Base-by-base conservation (phyloP, 2,888 invertebrate species). In the Cylloceria caligata region DNA sequence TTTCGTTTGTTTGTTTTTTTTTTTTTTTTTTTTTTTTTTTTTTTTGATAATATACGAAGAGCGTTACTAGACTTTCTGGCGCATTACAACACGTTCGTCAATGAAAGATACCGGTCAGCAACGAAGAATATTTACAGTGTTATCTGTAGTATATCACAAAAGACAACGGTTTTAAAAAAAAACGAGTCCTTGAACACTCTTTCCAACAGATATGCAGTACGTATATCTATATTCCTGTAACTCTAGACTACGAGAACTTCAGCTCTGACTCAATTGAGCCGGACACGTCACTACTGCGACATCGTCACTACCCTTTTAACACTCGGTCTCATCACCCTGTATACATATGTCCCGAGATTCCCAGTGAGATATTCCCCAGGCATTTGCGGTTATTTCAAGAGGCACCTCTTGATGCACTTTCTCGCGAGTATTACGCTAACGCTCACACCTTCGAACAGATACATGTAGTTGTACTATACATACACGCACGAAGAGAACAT, bases 351-450 rank as follows among this genome's bases (percentile, higher is more conserved):
- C 65, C 47, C 1, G 27, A 65, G 45, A 47, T 67, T 49, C 67
- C 11, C 42, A 24, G 45, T 24, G 45, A 65, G 42, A 65, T 65
- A 65, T 45, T 16, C 45, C 27, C 65, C 57, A 45, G 45, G 27
- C 45, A 27, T 65, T 65, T 65, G 45, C 42, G 16, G 45, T 65
- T 65, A 45, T 65, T 65, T 27, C 65, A 65, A 42, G 24, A 65
- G 65, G n/a, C 42, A n/a, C n/a, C 65, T 65, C 65, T 45, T 24
- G 65, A 65, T 27, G 45, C 3, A n/a, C 16, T 27, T 1, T 42
- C 65, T 42, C 27, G 7, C 45, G 24, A 16, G 5, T 65, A 7
- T 47, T 45, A 49, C 47, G 47, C 65, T 3, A 24, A n/a, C 24
- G 4, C 27, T 65, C 45, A 45, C 65, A 47, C 24, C 16, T n/a